Conservation (phyloP, 2,113 vertebrate genomes). For the Dunckerocampus dactyliophorus region DNA sequence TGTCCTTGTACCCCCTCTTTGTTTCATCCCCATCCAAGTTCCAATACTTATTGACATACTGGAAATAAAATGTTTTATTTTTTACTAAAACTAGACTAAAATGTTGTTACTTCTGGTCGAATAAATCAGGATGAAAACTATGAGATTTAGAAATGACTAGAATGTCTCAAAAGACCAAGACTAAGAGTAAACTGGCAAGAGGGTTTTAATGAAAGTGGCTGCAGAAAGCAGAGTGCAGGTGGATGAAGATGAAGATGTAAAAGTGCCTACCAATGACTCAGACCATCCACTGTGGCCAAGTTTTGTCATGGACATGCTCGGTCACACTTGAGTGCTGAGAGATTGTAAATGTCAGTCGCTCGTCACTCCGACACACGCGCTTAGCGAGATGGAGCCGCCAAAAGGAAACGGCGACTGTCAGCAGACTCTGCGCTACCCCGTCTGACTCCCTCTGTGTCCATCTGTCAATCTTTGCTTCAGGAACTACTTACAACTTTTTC, state of each 20-base stretch:
- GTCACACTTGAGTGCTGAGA: conserved; percentile 43
- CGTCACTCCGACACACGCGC: conserved; percentile 76
- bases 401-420: conserved; percentile 58
- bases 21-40: no score
- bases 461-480: conserved; percentile 49
- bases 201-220: no score
- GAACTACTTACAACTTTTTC: conserved; percentile 37
- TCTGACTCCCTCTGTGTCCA: conserved; percentile 66
- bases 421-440: conserved; percentile 59
- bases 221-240: no score
- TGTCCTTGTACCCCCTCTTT: no score
- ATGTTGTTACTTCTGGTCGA: no score
- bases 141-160: no score
- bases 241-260: neutral
- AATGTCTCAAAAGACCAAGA: no score
- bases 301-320: conserved; percentile 30
- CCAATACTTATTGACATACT: no score
- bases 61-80: no score
- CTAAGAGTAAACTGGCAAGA: no score
- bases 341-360: conserved; percentile 63
- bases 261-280: conserved; percentile 37
- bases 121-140: no score
- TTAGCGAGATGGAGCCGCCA: conserved; percentile 71
- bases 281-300: conserved; percentile 16
- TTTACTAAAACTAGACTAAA: no score